phyloP scores from a whole-genome alignment of 37 sponge, comb jelly and placozoan genomes.

The Corticium candelabrum region DNA sequence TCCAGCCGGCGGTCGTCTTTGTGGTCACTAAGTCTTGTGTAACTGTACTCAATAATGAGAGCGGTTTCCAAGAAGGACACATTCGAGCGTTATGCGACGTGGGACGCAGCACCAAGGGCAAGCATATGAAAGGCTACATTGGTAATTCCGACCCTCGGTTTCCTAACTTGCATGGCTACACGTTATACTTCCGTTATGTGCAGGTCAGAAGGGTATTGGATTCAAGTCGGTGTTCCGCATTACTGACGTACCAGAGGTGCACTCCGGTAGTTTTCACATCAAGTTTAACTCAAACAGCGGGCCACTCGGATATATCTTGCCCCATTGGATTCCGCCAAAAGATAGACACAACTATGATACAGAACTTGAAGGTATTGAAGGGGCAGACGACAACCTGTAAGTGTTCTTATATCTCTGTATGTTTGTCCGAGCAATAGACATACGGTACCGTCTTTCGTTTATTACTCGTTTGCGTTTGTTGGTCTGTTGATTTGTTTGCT shows the following conservation, averaged over 20 bases:
- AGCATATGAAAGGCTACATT: slow-evolving; percentile 41
- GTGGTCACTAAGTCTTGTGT: slow-evolving; percentile 7
- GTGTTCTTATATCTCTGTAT: too few species aligned
- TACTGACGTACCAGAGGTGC: slow-evolving; percentile 44
- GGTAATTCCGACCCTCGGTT: slow-evolving; percentile 11
- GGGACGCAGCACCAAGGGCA: slow-evolving; percentile 45
- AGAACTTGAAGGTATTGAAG: too few species aligned
- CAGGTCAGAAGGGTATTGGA: slow-evolving; percentile 57
- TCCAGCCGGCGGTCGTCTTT: slow-evolving; percentile 39
- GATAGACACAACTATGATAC: too few species aligned
- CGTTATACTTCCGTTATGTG: neutral
- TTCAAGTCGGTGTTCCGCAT: slow-evolving; percentile 60
- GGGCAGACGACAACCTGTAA: too few species aligned
- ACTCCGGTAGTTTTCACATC: slow-evolving; percentile 45
- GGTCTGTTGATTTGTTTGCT: too few species aligned
- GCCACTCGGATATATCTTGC: slow-evolving; percentile 52
- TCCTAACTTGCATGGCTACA: neutral
- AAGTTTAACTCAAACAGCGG: slow-evolving; percentile 37
- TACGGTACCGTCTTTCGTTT: too few species aligned
- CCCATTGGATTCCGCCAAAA: slow-evolving; percentile 33
- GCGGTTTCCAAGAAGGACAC: slow-evolving; percentile 43
- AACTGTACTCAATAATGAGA: slow-evolving; percentile 46
- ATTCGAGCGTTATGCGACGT: slow-evolving; percentile 57
- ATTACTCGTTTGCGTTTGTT: too few species aligned
- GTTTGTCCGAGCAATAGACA: too few species aligned